These are phyloP conservation scores for Sinocyclocheilus rhinocerous DNA, from an alignment of 2,113 vertebrate genomes.

Conservation along the genomic window DNA sequence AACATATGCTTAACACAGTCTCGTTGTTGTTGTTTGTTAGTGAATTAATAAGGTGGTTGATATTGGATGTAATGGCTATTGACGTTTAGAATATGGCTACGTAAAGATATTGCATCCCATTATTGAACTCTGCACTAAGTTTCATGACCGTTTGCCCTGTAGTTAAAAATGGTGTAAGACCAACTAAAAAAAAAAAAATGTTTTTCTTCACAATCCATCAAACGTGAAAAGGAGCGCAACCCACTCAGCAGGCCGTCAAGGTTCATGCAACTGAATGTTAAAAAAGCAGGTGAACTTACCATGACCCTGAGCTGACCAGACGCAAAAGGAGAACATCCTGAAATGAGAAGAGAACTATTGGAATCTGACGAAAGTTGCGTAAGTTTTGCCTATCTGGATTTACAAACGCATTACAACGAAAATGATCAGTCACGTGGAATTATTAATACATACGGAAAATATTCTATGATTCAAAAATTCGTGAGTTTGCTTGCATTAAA, in stretches of 20 bases:
- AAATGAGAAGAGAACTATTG: neutral
- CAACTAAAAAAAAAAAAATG: neutral
- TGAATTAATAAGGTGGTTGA: neutral
- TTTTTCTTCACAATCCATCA: conserved; percentile 29
- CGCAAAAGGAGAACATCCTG: neutral
- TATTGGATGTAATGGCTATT: neutral
- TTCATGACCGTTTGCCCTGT: neutral
- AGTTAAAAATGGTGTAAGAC: neutral
- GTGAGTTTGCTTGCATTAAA: neutral
- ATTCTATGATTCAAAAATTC: neutral
- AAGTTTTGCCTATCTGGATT: neutral
- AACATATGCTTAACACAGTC: neutral
- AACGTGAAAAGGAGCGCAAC: conserved; percentile 38
- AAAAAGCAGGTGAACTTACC: conserved; percentile 47
- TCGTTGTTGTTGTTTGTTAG: too few species aligned
- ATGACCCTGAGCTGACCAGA: conserved; percentile 35
- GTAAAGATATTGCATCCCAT: neutral
- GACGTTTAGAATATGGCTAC: neutral
- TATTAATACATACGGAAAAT: neutral
- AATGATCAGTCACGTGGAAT: neutral
- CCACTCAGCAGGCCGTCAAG: conserved; percentile 40
- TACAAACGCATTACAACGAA: neutral
- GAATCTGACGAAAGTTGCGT: neutral
- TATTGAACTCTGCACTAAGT: neutral
- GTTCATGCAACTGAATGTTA: conserved; percentile 42